A percentile compares a stretch with the other conserved stretches of the same genome.
phyloP scores from a whole-genome alignment of 2,113 vertebrate genomes.

The Lutjanus erythropterus region DNA sequence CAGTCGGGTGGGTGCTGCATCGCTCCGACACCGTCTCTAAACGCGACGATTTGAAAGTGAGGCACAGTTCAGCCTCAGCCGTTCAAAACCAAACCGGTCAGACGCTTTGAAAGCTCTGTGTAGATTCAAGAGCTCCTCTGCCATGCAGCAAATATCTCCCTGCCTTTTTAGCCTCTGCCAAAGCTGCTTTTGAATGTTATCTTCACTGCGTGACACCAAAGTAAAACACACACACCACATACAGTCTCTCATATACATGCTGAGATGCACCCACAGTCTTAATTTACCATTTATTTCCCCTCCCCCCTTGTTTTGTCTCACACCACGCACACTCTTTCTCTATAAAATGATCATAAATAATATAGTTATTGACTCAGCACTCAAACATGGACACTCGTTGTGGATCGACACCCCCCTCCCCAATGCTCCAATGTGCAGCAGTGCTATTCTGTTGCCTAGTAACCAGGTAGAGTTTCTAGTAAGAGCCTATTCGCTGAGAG shows the following conservation, averaged over 20 bases:
- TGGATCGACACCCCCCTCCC: constrained; percentile 41
- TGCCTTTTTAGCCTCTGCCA: background rate
- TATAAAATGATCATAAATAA: constrained; percentile 70
- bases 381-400: constrained; percentile 43
- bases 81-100: background rate
- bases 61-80: background rate
- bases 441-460: constrained; percentile 80
- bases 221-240: background rate
- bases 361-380: constrained; percentile 79
- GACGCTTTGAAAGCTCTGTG: background rate
- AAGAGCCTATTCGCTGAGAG: constrained; percentile 56
- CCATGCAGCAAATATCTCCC: background rate
- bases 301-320: constrained; percentile 4
- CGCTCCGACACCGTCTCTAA: background rate
- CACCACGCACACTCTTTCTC: background rate
- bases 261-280: constrained; percentile 7
- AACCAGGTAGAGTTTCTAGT: constrained; percentile 82
- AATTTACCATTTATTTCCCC: constrained; percentile 14
- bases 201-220: background rate
- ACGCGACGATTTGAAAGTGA: background rate
- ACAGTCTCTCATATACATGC: background rate
- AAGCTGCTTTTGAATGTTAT: constrained; percentile 11
- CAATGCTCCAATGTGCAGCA: constrained; percentile 61
- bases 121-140: background rate
- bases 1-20: constrained; percentile 12